These are phyloP conservation scores for Glaucomys volans DNA, from an alignment of 2,113 vertebrate species.

Conservation along the genomic window DNA sequence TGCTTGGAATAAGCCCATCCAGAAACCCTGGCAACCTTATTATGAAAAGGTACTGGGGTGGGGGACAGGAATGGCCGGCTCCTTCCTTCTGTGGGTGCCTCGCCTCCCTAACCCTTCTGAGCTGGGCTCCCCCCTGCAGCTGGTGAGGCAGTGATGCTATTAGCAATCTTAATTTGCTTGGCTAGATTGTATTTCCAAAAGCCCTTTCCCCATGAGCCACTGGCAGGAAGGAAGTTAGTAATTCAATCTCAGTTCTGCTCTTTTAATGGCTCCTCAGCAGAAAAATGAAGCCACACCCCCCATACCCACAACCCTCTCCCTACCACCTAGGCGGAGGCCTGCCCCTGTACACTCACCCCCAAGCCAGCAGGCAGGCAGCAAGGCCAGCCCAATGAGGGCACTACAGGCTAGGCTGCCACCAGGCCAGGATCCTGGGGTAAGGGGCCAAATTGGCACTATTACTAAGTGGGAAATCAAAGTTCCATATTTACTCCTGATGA, in stretches of 20 bases:
- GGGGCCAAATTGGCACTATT: neutral
- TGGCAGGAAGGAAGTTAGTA: slow-evolving; percentile 82
- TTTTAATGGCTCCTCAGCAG: slow-evolving; percentile 72
- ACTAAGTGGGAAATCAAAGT: neutral
- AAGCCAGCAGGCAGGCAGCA: neutral
- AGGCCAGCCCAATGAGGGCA: neutral
- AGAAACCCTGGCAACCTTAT: neutral
- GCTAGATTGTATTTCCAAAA: slow-evolving; percentile 77
- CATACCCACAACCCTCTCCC: neutral
- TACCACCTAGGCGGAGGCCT: neutral
- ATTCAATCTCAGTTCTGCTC: slow-evolving; percentile 68
- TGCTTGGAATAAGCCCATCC: neutral
- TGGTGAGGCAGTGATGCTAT: neutral
- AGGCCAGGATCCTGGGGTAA: neutral
- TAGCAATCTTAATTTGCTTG: slow-evolving; percentile 69
- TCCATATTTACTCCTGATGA: neutral
- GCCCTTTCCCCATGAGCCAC: slow-evolving; percentile 76
- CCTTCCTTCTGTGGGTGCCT: neutral
- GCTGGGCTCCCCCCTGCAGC: slow-evolving; percentile 14
- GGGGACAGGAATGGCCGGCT: neutral
- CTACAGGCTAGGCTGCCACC: neutral
- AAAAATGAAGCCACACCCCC: slow-evolving; percentile 28
- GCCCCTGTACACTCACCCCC: neutral
- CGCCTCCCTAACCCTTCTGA: neutral
- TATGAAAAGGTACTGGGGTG: neutral